Evolutionary conservation across 2,797 vertebrate genomes (phyloP).

Genomic region (Enteromius anoplus): DNA sequence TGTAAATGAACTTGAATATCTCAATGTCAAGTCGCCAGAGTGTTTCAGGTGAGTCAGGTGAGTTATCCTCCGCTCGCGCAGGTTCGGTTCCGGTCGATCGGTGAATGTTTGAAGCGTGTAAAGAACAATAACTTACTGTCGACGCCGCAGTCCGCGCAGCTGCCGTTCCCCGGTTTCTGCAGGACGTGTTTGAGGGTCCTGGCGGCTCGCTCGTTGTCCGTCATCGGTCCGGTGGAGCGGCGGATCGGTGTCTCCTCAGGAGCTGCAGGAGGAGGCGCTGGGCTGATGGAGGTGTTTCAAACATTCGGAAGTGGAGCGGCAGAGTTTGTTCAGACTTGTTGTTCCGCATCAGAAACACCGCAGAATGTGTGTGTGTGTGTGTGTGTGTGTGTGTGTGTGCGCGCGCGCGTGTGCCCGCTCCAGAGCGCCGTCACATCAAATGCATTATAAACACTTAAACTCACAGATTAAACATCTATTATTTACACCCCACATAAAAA

Average conservation of each 20-base stretch:
- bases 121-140: constrained; percentile 68
- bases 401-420: background rate
- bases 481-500: background rate
- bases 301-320: constrained; percentile 70
- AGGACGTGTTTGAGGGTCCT: constrained; percentile 71
- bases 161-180: constrained; percentile 70
- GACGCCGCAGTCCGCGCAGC: constrained; percentile 78
- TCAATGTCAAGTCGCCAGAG: background rate
- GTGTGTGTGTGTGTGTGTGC: background rate
- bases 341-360: constrained; percentile 67
- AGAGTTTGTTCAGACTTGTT: constrained; percentile 66
- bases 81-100: background rate
- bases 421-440: constrained; percentile 1
- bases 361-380: background rate
- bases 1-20: too few relatives aligned
- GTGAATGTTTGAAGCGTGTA: background rate
- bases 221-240: constrained; percentile 60
- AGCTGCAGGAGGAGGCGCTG: background rate
- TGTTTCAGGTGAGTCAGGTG: constrained; percentile 7
- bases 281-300: constrained; percentile 42
- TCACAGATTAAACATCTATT: background rate
- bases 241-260: background rate
- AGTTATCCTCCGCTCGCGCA: background rate
- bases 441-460: background rate
- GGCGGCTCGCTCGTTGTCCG: constrained; percentile 69